Evolutionary conservation across 1,140 invertebrate genomes (phyloP).

Genomic region (Macrotrachela quadricornifera): DNA sequence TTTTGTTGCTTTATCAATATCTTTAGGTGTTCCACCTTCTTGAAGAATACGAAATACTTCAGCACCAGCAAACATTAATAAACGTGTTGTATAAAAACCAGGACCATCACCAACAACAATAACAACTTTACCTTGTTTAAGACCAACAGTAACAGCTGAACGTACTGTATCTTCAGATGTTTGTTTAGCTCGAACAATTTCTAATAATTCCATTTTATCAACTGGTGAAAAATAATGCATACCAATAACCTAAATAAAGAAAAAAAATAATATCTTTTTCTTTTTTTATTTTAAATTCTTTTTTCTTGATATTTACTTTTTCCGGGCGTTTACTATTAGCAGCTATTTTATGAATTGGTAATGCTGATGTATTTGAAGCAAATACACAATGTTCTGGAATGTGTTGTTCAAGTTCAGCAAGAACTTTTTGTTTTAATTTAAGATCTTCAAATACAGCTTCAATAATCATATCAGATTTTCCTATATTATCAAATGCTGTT

Average conservation of each 20-base stretch:
- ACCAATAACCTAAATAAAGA: conserved; percentile 34
- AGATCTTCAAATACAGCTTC: conserved; percentile 98
- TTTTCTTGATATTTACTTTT: conserved; percentile 39
- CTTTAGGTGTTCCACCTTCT: conserved; percentile 74
- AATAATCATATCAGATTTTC: conserved; percentile 74
- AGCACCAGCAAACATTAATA: conserved; percentile 66
- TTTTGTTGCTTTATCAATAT: conserved; percentile 66
- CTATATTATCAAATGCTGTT: conserved; percentile 61
- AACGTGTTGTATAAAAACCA: conserved; percentile 96
- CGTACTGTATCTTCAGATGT: conserved; percentile 70
- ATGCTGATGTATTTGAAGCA: conserved; percentile 89
- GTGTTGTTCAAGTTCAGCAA: conserved; percentile 74
- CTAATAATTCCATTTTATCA: conserved; percentile 94
- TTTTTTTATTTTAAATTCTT: too few species aligned
- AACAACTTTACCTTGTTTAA: conserved; percentile 87
- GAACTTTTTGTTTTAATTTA: conserved; percentile 79
- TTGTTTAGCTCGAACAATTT: conserved; percentile 87
- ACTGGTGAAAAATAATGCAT: conserved; percentile 99
- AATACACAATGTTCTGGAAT: conserved; percentile 73
- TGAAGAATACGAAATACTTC: conserved; percentile 69
- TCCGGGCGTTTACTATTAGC: conserved; percentile 71
- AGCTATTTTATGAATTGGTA: conserved; percentile 86
- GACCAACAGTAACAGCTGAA: conserved; percentile 43
- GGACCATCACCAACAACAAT: conserved; percentile 91
- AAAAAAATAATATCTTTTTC: too few species aligned